Base-by-base conservation (phyloP, 2,797 vertebrate genomes). In the Muscicapa striata region DNA sequence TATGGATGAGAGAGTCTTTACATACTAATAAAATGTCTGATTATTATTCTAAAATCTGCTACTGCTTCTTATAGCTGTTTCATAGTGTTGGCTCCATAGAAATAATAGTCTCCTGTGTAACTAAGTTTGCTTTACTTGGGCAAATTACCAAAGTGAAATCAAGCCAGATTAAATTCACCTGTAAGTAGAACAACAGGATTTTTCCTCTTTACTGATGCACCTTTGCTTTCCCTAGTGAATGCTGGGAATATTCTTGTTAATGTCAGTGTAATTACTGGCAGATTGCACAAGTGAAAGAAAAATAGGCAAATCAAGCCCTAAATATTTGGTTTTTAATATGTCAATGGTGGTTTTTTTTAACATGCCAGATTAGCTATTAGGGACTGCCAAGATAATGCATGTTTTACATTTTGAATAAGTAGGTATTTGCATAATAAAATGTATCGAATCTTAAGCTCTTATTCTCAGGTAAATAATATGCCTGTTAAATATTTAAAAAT, bases 391-490 rank as follows among this genome's bases (percentile, higher is more conserved):
- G 89, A 90, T 87, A 95, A 93, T 92, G 49, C 24, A 45, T 91
- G 48, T 48, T 90, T 95, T 96, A 93, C 85, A 89, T 61, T 94
- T 78, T 86, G 64, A 95, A 41, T 89, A 85, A 94, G 82, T 55
- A 92, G 87, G 13, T 88, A 91, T 96, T 94, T 97, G 76, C 80
- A 88, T 96, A 95, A 93, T 86, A 94, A 96, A 97, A 87, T 66
- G 20, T 89, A 95, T 89, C 26, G 88, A 93, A 95, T 93, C 82
- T 84, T 73, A 94, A 93, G 54, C 72, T 90, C 45, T 74, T 95
- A 67, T 48, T 86, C 86, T 94, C 93, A 92, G 85, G 93, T 86
- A 97, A 95, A 94, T 82, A 95, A 67, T 78, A 84, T 52, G 66
- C 90, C 87, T 95, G 81, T 82, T 97, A 87, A 93, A 93, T 94